These are phyloP conservation scores for Carapus acus DNA, from an alignment of 2,797 vertebrate species.

Conservation along the genomic window DNA sequence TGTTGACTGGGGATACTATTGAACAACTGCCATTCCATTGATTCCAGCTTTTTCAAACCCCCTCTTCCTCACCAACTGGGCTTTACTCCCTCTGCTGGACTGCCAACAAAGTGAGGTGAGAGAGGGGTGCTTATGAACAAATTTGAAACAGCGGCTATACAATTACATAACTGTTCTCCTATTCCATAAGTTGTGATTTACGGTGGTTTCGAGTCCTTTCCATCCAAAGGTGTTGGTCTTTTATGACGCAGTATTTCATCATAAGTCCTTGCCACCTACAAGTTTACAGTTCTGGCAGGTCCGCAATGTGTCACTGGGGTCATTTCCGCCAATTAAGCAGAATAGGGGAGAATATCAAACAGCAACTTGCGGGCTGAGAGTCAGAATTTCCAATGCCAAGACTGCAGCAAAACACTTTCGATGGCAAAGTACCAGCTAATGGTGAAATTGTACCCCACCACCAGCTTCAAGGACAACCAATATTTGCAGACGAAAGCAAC, in stretches of 20 bases:
- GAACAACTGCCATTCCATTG: neutral
- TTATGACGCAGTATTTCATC: neutral
- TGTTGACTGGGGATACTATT: too few relatives aligned
- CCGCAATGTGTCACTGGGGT: conserved; percentile 33
- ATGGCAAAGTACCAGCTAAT: conserved; percentile 51
- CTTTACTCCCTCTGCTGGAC: neutral
- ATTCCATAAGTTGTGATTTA: neutral
- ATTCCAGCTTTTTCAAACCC: neutral
- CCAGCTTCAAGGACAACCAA: conserved; percentile 46
- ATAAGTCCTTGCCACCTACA: neutral
- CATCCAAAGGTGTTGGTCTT: neutral
- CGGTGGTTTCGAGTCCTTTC: neutral
- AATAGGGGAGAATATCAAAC: conserved; percentile 36
- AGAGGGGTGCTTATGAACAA: neutral
- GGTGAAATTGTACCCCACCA: conserved; percentile 55
- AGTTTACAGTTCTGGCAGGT: conserved; percentile 23
- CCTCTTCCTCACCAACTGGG: neutral
- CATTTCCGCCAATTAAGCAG: conserved; percentile 41
- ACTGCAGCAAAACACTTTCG: conserved; percentile 51
- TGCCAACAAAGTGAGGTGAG: neutral
- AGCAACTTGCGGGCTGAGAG: conserved; percentile 42
- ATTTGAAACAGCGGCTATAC: neutral
- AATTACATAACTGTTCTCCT: neutral
- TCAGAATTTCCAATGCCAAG: conserved; percentile 43
- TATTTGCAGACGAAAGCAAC: conserved; percentile 50